These are phyloP conservation scores for Rafetus swinhoei DNA, from an alignment of 2,113 vertebrate genomes.

Conservation along the genomic window DNA sequence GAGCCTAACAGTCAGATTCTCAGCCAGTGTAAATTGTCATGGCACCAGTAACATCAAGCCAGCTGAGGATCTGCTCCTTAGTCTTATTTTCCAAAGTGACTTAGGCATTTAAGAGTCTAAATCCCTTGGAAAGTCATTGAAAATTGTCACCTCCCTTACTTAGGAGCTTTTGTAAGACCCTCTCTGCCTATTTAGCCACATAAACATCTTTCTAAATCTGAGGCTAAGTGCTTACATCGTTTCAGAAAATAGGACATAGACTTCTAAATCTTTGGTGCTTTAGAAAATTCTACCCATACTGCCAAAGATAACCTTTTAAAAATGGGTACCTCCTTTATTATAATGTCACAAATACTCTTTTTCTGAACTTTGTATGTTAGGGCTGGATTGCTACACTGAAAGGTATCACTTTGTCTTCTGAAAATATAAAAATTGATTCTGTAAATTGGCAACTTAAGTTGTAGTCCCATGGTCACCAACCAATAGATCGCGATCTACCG, in stretches of 20 bases:
- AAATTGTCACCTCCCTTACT: neutral
- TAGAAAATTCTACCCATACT: rapidly evolving
- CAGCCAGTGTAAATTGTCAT: neutral
- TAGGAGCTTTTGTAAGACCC: neutral
- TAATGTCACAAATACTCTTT: neutral
- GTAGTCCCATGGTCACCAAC: neutral
- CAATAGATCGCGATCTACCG: too few species aligned
- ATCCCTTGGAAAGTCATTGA: neutral
- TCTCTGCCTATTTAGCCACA: neutral
- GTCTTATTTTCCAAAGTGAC: neutral
- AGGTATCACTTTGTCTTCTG: neutral
- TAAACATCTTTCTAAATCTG: neutral
- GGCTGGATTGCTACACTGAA: neutral
- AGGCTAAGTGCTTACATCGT: neutral
- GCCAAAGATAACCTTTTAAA: neutral
- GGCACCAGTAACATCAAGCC: neutral
- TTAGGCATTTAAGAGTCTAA: neutral
- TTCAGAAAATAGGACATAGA: neutral
- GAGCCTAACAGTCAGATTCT: neutral
- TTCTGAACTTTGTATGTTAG: neutral
- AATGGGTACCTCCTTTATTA: neutral
- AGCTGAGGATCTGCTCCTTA: neutral
- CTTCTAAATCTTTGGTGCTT: neutral
- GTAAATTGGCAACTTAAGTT: neutral
- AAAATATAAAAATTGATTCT: neutral